These are phyloP conservation scores for Stegodyphus mimosarum DNA, from an alignment of 1,140 invertebrate species.

Conservation along the genomic window DNA sequence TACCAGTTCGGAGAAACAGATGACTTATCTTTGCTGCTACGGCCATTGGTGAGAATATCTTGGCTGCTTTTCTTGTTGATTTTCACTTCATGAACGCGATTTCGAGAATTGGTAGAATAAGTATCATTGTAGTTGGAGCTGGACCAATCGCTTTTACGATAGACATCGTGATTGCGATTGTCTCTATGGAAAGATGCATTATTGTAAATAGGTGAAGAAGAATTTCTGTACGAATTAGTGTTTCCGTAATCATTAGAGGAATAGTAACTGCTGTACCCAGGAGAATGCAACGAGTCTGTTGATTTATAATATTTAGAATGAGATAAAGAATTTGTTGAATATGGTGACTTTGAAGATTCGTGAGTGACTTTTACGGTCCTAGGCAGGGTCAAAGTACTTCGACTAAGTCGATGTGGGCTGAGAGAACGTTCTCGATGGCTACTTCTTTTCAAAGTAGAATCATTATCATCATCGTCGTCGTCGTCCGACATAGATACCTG, in stretches of 20 bases:
- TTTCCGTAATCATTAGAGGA: constrained; percentile 42
- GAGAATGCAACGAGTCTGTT: constrained; percentile 48
- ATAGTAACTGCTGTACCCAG: constrained; percentile 49
- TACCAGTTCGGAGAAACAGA: constrained; percentile 13
- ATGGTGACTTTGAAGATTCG: constrained; percentile 9
- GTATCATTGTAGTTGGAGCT: constrained; percentile 23
- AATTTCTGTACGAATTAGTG: neutral
- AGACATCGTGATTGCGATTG: neutral
- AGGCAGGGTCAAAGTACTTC: constrained; percentile 21
- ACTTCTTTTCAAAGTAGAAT: constrained; percentile 21
- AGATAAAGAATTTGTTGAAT: constrained; percentile 34
- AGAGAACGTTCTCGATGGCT: constrained; percentile 15
- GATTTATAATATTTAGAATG: constrained; percentile 53
- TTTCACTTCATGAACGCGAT: constrained; percentile 37
- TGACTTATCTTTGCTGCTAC: neutral
- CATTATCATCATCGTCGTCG: constrained; percentile 29
- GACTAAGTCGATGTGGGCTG: constrained; percentile 2
- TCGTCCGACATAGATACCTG: constrained; percentile 57
- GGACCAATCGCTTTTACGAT: constrained; percentile 16
- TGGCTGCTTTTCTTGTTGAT: constrained; percentile 27
- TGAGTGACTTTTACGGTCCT: constrained; percentile 39
- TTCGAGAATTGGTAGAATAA: constrained; percentile 1
- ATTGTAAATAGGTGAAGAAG: constrained; percentile 46
- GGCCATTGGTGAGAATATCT: constrained; percentile 29
- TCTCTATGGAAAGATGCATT: constrained; percentile 44